Evolutionary conservation across 2,113 vertebrate genomes (phyloP).

Genomic region (Tautogolabrus adspersus): DNA sequence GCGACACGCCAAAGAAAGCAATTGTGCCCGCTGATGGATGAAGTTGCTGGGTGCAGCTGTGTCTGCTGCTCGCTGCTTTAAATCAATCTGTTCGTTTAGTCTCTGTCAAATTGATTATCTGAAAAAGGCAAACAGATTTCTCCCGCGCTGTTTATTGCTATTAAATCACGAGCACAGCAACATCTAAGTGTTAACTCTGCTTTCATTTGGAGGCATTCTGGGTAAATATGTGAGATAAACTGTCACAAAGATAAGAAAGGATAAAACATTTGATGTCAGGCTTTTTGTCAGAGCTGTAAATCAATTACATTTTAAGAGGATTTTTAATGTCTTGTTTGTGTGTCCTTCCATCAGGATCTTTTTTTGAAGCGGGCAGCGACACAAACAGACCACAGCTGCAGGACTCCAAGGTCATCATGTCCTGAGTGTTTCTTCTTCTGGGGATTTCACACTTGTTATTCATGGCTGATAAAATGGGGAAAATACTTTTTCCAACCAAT

Average conservation of each 20-base stretch:
- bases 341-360: background rate
- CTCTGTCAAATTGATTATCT: conserved; percentile 76
- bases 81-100: conserved; percentile 80
- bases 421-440: too few relatives aligned
- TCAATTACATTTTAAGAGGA: conserved; percentile 12
- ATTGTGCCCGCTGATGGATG: conserved; percentile 78
- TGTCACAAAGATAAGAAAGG: conserved; percentile 22
- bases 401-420: conserved; percentile 5
- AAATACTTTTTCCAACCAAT: background rate
- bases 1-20: conserved; percentile 73
- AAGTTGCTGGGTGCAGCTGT: conserved; percentile 64
- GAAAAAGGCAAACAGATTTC: conserved; percentile 70
- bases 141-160: conserved; percentile 54
- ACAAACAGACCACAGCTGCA: conserved; percentile 9
- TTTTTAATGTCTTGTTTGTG: background rate
- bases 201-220: conserved; percentile 9
- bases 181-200: conserved; percentile 14
- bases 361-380: background rate
- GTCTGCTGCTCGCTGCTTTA: conserved; percentile 69
- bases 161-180: conserved; percentile 50
- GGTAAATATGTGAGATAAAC: conserved; percentile 24
- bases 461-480: background rate
- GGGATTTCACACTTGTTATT: background rate
- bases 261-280: conserved; percentile 21
- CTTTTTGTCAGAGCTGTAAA: conserved; percentile 29